Base-by-base conservation (phyloP, 2,888 invertebrate species). In the Cremastinae sp. region DNA sequence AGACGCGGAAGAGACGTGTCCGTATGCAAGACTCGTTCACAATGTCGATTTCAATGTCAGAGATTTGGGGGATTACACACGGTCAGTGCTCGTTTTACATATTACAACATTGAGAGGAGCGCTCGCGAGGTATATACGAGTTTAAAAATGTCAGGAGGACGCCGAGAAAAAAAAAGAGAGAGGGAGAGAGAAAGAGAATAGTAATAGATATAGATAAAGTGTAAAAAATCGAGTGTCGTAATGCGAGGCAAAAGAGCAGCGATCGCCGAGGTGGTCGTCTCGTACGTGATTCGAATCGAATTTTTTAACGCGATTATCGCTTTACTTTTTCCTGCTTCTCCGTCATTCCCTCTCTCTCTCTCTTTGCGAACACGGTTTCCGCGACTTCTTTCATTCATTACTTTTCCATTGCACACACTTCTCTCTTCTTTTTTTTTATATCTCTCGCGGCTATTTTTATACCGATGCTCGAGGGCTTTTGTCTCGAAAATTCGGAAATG, bases 251-350 rank as follows among this genome's bases (percentile, higher is more conserved):
- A 5, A 35, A 7, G 47, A 18, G 18, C 22, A 14, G 18, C 37
- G 64, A 56, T 58, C 51, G 43, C 37, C 9, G 43, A 37, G 74
- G 64, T 75, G 70, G 74, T 70, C 64, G 72, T 45, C n/a, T 64
- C 47, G 68, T 72, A 75, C 75, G 72, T 75, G 68, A 75, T 41
- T 14, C 58, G 75, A 76, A 62, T 76, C 72, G 58, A 65, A 73
- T 76, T 76, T 62, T 22, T 18, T 35, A 9, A 5, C 22, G 9
- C 45, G 62, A 61, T 69, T 41, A 71, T 69, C 55, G 28, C 28
- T 28, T 28, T 5, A 28, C 28, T 28, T 28, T 28, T 28, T 28
- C 5, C 5, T 28, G 2, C 28, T 5, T 28, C 16, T 58, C 64
- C 72, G 66, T 53, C n/a, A 51, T 35, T 59, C 62, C 47, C n/a